These are phyloP conservation scores for Sinohyriopsis cumingii DNA, from an alignment of 2,888 invertebrate genomes.

Conservation along the genomic window DNA sequence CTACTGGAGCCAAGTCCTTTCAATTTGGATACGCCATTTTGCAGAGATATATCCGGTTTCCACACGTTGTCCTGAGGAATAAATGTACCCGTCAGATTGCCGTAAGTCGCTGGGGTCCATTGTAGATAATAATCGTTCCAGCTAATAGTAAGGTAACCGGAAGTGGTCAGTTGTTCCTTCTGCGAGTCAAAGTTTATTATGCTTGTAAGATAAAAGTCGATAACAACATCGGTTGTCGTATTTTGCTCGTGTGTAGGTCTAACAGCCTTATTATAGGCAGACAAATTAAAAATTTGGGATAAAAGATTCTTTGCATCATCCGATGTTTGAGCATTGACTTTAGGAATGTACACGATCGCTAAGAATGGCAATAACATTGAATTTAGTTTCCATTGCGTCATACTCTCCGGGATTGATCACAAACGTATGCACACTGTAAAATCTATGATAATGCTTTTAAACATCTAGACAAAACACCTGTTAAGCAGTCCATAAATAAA, in stretches of 20 bases:
- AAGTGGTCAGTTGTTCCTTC: constrained; percentile 25
- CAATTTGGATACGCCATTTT: constrained; percentile 3
- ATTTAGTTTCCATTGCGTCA: no score
- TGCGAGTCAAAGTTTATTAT: constrained; percentile 22
- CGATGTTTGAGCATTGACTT: neutral
- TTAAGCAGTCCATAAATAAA: no score
- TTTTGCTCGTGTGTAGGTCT: constrained; percentile 17
- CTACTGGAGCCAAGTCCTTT: constrained; percentile 3
- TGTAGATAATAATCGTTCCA: constrained; percentile 24
- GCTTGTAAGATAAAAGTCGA: constrained; percentile 16
- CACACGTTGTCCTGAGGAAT: constrained; percentile 7
- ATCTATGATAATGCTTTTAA: no score
- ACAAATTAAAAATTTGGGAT: constrained; percentile 9
- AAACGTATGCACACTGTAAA: no score
- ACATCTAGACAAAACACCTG: no score
- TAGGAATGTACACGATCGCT: neutral
- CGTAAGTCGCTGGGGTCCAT: constrained; percentile 18
- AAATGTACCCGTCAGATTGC: neutral
- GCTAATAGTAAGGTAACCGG: constrained; percentile 19
- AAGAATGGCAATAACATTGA: neutral
- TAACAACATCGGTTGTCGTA: constrained; percentile 18
- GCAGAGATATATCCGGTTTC: constrained; percentile 9
- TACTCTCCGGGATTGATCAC: no score
- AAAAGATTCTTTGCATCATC: constrained; percentile 9
- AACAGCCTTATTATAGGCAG: constrained; percentile 13